A percentile compares a stretch with the other conserved stretches of the same genome.
Conservation (phyloP, 2,888 invertebrate species). For the Euclidia mi region DNA sequence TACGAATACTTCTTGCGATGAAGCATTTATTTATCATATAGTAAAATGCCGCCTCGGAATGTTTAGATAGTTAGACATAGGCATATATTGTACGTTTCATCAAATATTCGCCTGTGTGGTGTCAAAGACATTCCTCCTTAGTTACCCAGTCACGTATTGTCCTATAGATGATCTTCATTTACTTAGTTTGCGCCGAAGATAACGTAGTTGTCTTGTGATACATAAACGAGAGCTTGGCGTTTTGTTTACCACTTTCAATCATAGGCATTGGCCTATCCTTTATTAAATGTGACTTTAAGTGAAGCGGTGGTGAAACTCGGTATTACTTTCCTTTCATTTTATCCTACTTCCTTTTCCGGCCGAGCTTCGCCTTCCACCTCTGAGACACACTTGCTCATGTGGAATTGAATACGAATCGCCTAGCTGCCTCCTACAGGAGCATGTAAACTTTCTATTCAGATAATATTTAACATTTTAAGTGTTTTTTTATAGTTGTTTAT, state of each 20-base stretch:
- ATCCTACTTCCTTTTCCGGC: constrained; percentile 82
- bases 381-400: constrained; percentile 80
- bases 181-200: constrained; percentile 59
- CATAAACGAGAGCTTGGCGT: constrained; percentile 53
- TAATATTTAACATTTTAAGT: constrained; percentile 27
- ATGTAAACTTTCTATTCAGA: constrained; percentile 64
- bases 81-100: constrained; percentile 45
- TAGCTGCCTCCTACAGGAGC: constrained; percentile 83
- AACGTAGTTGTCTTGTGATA: constrained; percentile 48
- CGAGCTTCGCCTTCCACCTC: constrained; percentile 89
- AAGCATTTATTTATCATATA: constrained; percentile 45
- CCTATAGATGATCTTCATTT: constrained; percentile 68
- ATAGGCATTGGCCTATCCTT: constrained; percentile 44
- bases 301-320: constrained; percentile 86
- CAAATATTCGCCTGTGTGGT: constrained; percentile 60
- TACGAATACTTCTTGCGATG: constrained; percentile 31
- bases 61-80: constrained; percentile 54
- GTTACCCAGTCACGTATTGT: constrained; percentile 66
- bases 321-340: constrained; percentile 68
- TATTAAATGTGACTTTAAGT: constrained; percentile 66
- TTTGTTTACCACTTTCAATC: constrained; percentile 61
- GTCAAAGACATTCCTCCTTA: constrained; percentile 70
- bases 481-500: constrained; percentile 38
- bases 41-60: constrained; percentile 48
- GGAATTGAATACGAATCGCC: constrained; percentile 86